phyloP scores from a whole-genome alignment of 2,797 vertebrate species.

The Pteronotus mesoamericanus region DNA sequence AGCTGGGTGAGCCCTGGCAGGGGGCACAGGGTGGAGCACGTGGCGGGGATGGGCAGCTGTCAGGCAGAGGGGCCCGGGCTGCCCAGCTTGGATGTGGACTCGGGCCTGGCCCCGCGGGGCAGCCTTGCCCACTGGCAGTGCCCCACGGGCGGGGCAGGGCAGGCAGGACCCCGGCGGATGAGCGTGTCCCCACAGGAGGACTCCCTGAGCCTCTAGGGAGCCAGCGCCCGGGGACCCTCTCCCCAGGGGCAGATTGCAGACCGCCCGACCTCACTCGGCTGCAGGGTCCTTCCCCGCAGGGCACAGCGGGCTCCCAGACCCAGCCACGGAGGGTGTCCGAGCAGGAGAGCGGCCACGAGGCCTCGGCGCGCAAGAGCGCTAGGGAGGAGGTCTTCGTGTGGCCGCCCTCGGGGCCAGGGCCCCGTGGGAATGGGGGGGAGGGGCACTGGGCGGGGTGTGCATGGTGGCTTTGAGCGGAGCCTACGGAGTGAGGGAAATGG shows the following conservation, averaged over 20 bases:
- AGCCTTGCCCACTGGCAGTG: background rate
- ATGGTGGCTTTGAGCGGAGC: background rate
- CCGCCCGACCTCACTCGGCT: accelerated
- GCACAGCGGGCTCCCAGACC: accelerated
- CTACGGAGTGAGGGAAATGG: background rate
- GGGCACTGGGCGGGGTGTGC: accelerated
- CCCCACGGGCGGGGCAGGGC: accelerated
- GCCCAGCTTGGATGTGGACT: background rate
- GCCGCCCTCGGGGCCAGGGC: background rate
- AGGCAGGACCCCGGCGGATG: accelerated
- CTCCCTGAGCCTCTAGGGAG: background rate
- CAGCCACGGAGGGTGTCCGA: too few relatives aligned
- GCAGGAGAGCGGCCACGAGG: background rate
- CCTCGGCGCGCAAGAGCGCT: accelerated
- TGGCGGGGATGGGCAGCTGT: background rate
- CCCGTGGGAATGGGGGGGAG: background rate
- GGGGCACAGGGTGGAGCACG: accelerated
- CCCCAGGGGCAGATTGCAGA: accelerated
- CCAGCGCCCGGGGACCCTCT: accelerated
- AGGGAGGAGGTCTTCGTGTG: background rate
- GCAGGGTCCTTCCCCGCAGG: background rate
- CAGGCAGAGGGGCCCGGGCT: background rate
- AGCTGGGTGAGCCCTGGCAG: too few relatives aligned
- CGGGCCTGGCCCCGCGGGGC: background rate
- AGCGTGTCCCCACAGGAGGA: too few relatives aligned